A percentile compares a stretch with the other conserved stretches of the same genome.
These are phyloP conservation scores for Himalopsyche tibetana DNA, from an alignment of 2,888 invertebrate species.

Conservation along the genomic window DNA sequence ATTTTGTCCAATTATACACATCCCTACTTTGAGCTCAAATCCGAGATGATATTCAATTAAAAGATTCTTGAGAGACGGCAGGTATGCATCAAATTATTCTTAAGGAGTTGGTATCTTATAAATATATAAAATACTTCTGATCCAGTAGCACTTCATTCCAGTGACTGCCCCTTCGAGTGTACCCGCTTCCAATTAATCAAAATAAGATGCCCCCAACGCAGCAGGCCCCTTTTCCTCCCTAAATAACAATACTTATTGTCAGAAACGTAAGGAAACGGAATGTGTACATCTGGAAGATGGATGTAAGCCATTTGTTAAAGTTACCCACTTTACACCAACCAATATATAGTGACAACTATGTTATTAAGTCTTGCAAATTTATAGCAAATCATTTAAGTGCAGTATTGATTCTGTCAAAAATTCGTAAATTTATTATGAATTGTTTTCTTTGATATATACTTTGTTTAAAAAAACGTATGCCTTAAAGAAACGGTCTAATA, in stretches of 20 bases:
- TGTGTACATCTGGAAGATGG: conserved; percentile 45
- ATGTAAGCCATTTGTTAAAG: conserved; percentile 49
- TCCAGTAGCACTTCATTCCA: background rate
- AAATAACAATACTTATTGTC: conserved; percentile 2
- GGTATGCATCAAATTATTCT: too few species aligned
- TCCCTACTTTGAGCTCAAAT: too few species aligned
- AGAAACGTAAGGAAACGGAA: conserved; percentile 24
- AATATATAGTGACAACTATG: background rate
- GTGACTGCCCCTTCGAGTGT: background rate
- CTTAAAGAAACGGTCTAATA: too few species aligned
- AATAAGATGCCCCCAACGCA: background rate
- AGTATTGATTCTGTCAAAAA: background rate
- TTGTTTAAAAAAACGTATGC: too few species aligned
- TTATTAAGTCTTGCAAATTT: background rate
- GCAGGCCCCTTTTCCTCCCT: too few species aligned
- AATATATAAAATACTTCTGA: background rate
- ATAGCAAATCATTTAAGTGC: background rate
- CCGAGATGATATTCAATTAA: too few species aligned
- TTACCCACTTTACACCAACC: conserved; percentile 46
- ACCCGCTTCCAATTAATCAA: background rate
- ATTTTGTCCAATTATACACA: too few species aligned
- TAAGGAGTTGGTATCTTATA: background rate
- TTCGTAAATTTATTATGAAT: background rate
- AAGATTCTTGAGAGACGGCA: too few species aligned
- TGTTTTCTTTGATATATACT: too few species aligned